These are phyloP conservation scores for Aphidoletes aphidimyza DNA, from an alignment of 2,888 invertebrate species.

Conservation along the genomic window DNA sequence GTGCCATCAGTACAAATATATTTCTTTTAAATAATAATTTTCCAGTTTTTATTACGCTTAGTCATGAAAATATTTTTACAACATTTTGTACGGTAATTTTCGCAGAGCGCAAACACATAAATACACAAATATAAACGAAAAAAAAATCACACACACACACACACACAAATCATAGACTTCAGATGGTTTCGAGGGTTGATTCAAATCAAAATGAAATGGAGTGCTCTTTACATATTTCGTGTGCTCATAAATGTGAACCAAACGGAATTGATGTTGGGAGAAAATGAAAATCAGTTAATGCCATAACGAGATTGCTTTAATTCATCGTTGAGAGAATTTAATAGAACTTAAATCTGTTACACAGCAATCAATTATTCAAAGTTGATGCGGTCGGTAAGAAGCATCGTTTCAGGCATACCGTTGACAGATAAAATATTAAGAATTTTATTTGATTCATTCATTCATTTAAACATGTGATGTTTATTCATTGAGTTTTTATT, in stretches of 20 bases:
- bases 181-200: too few relatives aligned
- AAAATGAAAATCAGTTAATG: slow-evolving; percentile 22
- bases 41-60: slow-evolving; percentile 21
- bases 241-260: too few relatives aligned
- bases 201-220: too few relatives aligned
- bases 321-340: neutral
- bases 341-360: slow-evolving; percentile 4
- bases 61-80: slow-evolving; percentile 18
- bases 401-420: neutral
- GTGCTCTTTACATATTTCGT: too few relatives aligned
- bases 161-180: too few relatives aligned
- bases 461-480: neutral
- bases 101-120: neutral
- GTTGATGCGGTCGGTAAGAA: neutral
- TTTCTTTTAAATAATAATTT: slow-evolving; percentile 49
- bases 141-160: too few relatives aligned
- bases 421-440: slow-evolving; percentile 8
- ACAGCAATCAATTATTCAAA: slow-evolving; percentile 28
- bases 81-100: neutral
- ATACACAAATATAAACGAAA: neutral
- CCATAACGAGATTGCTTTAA: neutral
- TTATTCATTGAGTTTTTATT: neutral
- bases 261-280: neutral
- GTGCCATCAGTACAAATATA: neutral
- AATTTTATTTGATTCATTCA: neutral